Base-by-base conservation (phyloP, 1,140 invertebrate species). In the Coboldia fuscipes region DNA sequence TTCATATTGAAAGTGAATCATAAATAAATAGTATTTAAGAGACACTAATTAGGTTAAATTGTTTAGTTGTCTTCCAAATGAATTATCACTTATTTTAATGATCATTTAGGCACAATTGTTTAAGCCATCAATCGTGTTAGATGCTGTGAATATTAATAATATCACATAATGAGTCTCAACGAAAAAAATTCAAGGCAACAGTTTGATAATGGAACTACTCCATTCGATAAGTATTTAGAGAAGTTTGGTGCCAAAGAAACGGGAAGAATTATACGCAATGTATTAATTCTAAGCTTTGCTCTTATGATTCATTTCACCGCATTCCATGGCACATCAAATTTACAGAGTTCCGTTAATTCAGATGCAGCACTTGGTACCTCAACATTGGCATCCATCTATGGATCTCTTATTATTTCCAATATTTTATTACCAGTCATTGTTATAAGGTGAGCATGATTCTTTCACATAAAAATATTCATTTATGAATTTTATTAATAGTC, bases 251-350 rank as follows among this genome's bases (percentile, higher is more conserved):
- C 45, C 17, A 37, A 42, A n/a, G 51, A 54, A 29, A 39, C 43
- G 27, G 42, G 48, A 21, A 38, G 81, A 37, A 89, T 90, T 41
- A 56, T 82, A 30, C 88, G 84, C 53, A 89, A 89, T 57, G 72
- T 90, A 12, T 64, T 77, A 8, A 69, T 82, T 24, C 76, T 92
- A 4, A 85, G 81, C 29, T 53, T 79, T 30, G 78, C 82, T 2
- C 90, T 92, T 53, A 82, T 90, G 69, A 77, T 90, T 35, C 80
- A 92, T 42, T 92, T 93, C 57, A 90, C 83, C 5, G 84, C 86
- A 24, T 93, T 89, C 47, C 72, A 79, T 42, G 81, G 83, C 27
- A 84, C 84, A 21, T 79, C 84, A 2, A 89, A 88, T 45, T 60
- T 93, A 3, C 88, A 88, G 51, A 82, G 76, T 22, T 83, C 79